These are phyloP conservation scores for Chlamydotis undulata DNA, from an alignment of 2,113 vertebrate species.

Conservation along the genomic window DNA sequence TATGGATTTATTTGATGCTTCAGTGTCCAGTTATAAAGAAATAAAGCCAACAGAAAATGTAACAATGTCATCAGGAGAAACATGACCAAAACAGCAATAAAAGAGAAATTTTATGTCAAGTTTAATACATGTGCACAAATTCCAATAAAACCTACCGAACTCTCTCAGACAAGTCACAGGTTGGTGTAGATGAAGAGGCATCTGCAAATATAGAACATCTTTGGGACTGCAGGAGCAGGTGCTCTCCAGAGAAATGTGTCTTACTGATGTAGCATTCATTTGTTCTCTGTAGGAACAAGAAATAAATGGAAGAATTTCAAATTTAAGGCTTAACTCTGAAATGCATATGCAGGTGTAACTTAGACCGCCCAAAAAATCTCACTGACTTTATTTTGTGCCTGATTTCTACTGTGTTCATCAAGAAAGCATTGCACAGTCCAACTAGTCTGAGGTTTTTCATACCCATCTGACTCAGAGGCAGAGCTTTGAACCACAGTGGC, in stretches of 20 bases:
- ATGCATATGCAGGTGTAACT: not conserved
- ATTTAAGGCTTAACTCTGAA: not conserved
- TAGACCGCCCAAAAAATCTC: not conserved
- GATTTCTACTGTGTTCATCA: not conserved
- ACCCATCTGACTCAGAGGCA: not conserved
- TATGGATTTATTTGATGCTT: not conserved
- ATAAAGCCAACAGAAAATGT: not conserved
- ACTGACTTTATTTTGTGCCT: not conserved
- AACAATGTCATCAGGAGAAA: not conserved
- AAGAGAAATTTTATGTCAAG: not conserved
- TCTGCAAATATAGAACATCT: not conserved
- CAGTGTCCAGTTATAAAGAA: not conserved
- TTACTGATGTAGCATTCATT: not conserved
- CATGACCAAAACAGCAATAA: not conserved
- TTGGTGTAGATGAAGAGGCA: not conserved
- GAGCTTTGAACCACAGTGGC: not conserved
- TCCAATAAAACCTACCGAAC: accelerated
- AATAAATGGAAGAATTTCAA: not conserved
- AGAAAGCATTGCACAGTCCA: not conserved
- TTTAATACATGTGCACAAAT: not conserved
- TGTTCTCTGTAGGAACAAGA: not conserved
- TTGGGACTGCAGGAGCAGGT: not conserved
- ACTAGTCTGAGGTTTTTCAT: not conserved
- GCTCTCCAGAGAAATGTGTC: not conserved
- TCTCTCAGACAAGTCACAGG: not conserved